These are phyloP conservation scores for Drosophila parvula DNA, from an alignment of 1,140 invertebrate genomes.

Conservation along the genomic window DNA sequence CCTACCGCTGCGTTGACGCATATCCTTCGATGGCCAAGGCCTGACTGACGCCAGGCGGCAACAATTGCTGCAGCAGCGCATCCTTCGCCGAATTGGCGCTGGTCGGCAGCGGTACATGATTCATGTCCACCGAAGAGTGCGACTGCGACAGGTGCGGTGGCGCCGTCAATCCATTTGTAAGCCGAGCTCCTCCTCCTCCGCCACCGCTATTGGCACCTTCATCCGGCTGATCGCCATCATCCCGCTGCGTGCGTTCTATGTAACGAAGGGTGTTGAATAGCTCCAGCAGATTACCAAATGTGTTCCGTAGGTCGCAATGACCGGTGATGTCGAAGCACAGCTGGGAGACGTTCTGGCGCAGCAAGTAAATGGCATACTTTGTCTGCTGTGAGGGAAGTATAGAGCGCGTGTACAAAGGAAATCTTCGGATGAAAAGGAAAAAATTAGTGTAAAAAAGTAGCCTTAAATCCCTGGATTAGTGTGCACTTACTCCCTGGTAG, in stretches of 20 bases:
- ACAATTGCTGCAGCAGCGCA: conserved; percentile 61
- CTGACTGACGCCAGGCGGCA: conserved; percentile 61
- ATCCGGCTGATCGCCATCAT: conserved; percentile 43
- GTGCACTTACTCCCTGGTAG: conserved; percentile 89
- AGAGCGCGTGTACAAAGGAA: conserved; percentile 91
- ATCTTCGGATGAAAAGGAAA: conserved; percentile 85
- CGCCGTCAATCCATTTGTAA: conserved; percentile 54
- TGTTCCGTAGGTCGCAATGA: conserved; percentile 89
- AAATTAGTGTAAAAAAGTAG: not conserved
- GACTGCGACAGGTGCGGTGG: conserved; percentile 65
- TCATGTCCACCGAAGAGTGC: conserved; percentile 78
- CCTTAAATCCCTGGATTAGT: not conserved
- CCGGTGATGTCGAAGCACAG: conserved; percentile 90
- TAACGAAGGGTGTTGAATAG: conserved; percentile 67
- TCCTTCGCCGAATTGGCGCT: conserved; percentile 62
- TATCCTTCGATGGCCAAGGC: conserved; percentile 68
- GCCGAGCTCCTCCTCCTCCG: conserved; percentile 6
- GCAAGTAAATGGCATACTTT: conserved; percentile 92
- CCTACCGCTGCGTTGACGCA: conserved; percentile 73
- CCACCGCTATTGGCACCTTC: not conserved
- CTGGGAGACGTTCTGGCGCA: conserved; percentile 96
- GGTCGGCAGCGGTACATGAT: conserved; percentile 71
- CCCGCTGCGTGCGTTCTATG: conserved; percentile 63
- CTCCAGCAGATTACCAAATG: conserved; percentile 89
- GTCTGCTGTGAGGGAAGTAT: conserved; percentile 87